Base-by-base conservation (phyloP, 2,797 vertebrate species). In the Myotis vivesi region DNA sequence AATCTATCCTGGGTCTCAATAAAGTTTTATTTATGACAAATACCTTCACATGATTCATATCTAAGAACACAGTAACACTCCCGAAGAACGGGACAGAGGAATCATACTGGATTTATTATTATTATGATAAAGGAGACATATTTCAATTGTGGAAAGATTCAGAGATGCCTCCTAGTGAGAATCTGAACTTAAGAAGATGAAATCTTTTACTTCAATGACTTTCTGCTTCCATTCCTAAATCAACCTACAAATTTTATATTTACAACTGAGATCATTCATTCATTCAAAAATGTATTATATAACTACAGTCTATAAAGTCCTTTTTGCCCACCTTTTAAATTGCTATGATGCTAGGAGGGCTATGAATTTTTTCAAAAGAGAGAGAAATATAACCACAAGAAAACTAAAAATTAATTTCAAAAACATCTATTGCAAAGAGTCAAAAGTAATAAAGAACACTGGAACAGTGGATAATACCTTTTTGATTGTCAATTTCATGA, bases 1-100 rank as follows among this genome's bases (percentile, higher is more conserved):
- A 92, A 75, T 81, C 5, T 66, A 22, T 68, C 8, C 49, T 81
- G 55, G 30, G 25, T 80, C 19, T 75, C 73, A 44, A 66, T 53
- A 85, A 68, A 92, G 59, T 89, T 91, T 87, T 72, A 83, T 81
- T 92, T 94, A 69, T 55, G 69, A 73, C 90, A 92, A 92, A 93
- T 16, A 10, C 38, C 20, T 93, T 64, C n/a, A 75, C 68, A 64
- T 73, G 82, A 83, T 77, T 88, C 73, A 85, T 44, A 79, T 77
- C 17, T 86, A 73, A 76, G 49, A 76, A 85, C 6, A 94, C 20
- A 91, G 25, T 79, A 57, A 76, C 84, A 85, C 4, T 8, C 3
- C 38, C 15, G 17, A 90, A 81, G 51, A 82, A 91, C 76, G 20
- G 33, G 53, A 53, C 10, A 53, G n/a, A 68, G 76, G 28, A 88